Percentiles rank a stretch among this genome's conserved stretches.
Evolutionary conservation across 2,888 invertebrate species (phyloP).

Genomic region (Callosobruchus maculatus): DNA sequence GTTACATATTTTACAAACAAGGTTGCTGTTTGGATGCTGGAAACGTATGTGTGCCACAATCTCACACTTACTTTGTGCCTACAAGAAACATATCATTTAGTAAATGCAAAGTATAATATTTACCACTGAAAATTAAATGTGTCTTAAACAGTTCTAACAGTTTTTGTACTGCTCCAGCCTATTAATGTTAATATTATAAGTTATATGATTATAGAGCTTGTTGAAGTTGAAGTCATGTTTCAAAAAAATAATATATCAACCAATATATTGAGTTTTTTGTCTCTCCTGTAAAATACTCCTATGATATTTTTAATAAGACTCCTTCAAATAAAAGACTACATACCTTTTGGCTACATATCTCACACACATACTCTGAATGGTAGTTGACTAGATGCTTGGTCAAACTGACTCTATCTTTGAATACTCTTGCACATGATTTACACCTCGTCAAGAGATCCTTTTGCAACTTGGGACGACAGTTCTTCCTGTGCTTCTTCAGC

Average conservation of each 20-base stretch:
- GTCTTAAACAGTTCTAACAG: no score
- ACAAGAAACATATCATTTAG: background rate
- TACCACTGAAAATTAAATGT: no score
- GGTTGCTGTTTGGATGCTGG: slow-evolving; percentile 54
- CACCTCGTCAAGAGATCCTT: slow-evolving; percentile 56
- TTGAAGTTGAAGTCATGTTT: no score
- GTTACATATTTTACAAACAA: slow-evolving; percentile 53
- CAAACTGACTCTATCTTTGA: slow-evolving; percentile 55
- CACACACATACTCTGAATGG: slow-evolving; percentile 54
- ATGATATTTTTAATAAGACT: no score
- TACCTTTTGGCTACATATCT: slow-evolving; percentile 53
- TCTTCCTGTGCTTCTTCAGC: slow-evolving; percentile 57
- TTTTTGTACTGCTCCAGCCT: no score
- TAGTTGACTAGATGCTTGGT: slow-evolving; percentile 56
- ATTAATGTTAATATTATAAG: no score
- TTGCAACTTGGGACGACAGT: slow-evolving; percentile 51
- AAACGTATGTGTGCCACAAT: slow-evolving; percentile 31
- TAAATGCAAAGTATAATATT: no score
- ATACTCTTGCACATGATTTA: slow-evolving; percentile 56
- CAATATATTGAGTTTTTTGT: no score
- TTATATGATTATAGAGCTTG: no score
- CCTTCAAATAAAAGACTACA: slow-evolving; percentile 32
- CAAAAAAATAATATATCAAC: no score
- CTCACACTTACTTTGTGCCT: slow-evolving; percentile 4
- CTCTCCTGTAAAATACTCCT: no score